phyloP scores from a whole-genome alignment of 2,797 vertebrate genomes.

The Micrastur ruficollis region DNA sequence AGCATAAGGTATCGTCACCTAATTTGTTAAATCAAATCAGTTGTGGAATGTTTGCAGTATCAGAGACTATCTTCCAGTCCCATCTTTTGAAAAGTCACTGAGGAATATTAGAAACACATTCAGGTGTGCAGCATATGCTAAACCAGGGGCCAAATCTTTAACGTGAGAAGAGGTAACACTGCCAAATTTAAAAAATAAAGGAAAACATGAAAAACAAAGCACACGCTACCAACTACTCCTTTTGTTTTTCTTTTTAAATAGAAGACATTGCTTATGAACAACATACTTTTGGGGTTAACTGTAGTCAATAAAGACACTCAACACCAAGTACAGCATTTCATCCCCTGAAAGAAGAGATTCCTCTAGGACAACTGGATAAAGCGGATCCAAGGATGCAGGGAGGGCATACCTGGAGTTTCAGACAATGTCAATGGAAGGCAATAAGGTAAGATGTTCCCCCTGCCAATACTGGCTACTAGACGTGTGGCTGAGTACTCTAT shows the following conservation, averaged over 20 bases:
- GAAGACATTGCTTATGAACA: background rate
- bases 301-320: background rate
- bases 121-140: background rate
- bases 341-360: background rate
- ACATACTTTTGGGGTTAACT: background rate
- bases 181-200: background rate
- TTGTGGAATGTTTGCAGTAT: background rate
- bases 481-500: background rate
- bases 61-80: background rate
- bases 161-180: rapidly evolving
- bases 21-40: background rate
- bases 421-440: background rate
- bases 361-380: background rate
- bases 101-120: background rate
- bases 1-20: background rate
- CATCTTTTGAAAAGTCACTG: background rate
- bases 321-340: background rate
- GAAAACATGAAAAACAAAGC: background rate
- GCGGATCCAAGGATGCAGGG: background rate
- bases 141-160: background rate
- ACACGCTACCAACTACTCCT: background rate
- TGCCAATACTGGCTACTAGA: background rate
- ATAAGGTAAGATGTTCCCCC: background rate
- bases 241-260: background rate
- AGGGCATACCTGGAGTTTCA: background rate